phyloP scores from a whole-genome alignment of 2,113 vertebrate species.

The Mobula birostris region DNA sequence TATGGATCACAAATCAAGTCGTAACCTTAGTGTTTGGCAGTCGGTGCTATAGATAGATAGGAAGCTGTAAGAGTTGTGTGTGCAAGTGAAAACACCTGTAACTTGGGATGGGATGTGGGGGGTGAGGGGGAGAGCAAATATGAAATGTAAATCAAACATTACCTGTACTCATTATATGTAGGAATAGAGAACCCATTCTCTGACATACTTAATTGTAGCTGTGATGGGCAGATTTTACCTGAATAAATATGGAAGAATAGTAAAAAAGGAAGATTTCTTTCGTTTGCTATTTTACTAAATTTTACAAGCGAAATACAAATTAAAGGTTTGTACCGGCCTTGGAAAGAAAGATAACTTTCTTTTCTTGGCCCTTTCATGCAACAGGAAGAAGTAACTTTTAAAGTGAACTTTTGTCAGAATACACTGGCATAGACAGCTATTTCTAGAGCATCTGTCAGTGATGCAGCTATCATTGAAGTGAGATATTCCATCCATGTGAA shows the following conservation, averaged over 20 bases:
- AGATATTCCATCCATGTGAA: not conserved
- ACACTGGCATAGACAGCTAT: not conserved
- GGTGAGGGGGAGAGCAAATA: not conserved
- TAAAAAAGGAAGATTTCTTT: not conserved
- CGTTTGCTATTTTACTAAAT: slow-evolving; percentile 51
- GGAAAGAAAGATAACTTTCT: slow-evolving; percentile 38
- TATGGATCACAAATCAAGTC: not conserved
- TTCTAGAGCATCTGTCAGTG: not conserved
- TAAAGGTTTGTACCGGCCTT: slow-evolving; percentile 40
- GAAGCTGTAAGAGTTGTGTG: not conserved
- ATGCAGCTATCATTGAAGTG: not conserved
- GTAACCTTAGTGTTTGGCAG: not conserved
- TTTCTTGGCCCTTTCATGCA: not conserved
- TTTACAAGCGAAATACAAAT: slow-evolving; percentile 45
- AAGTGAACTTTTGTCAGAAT: slow-evolving; percentile 37
- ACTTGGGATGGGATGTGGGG: too few species aligned
- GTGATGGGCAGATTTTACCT: not conserved
- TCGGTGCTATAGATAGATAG: too few species aligned
- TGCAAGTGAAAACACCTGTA: not conserved
- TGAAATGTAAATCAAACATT: not conserved
- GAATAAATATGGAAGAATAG: not conserved
- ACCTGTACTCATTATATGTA: not conserved
- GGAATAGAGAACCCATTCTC: not conserved
- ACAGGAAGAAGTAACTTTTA: slow-evolving; percentile 40
- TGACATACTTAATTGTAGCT: not conserved